Percentiles rank a stretch among this genome's conserved stretches.
phyloP scores from a whole-genome alignment of 1,140 invertebrate genomes.

The Colletes latitarsis region DNA sequence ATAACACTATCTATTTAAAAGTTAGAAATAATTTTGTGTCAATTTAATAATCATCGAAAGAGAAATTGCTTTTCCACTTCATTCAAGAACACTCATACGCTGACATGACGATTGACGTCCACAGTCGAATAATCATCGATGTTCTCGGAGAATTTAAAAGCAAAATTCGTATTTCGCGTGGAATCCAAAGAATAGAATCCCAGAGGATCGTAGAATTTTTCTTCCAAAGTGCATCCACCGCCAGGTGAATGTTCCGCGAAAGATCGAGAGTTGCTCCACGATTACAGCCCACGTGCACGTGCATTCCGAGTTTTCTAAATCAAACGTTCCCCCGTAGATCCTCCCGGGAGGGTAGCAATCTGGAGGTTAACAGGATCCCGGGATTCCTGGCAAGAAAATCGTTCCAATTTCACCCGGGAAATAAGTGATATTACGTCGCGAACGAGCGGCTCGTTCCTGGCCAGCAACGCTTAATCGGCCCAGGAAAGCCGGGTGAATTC shows the following conservation, averaged over 20 bases:
- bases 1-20: too few relatives aligned
- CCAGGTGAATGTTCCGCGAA: conserved; percentile 13
- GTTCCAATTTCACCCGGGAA: conserved; percentile 51
- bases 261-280: conserved; percentile 31
- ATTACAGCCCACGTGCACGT: conserved; percentile 39
- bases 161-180: too few relatives aligned
- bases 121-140: too few relatives aligned
- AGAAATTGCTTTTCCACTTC: too few relatives aligned
- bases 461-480: conserved; percentile 45
- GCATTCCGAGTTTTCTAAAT: conserved; percentile 35
- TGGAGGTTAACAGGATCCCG: conserved; percentile 50
- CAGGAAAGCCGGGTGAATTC: conserved; percentile 38
- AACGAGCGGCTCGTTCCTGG: conserved; percentile 26
- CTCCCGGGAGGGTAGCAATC: conserved; percentile 45
- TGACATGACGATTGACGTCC: too few relatives aligned
- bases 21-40: too few relatives aligned
- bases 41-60: too few relatives aligned
- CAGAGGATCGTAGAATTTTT: neutral
- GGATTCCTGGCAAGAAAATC: conserved; percentile 49
- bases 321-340: conserved; percentile 32
- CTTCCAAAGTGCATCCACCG: neutral
- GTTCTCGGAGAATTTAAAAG: too few relatives aligned
- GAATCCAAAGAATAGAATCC: too few relatives aligned
- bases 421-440: conserved; percentile 57
- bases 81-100: too few relatives aligned